phyloP scores from a whole-genome alignment of 2,113 vertebrate genomes.

The Acrocephalus arundinaceus region DNA sequence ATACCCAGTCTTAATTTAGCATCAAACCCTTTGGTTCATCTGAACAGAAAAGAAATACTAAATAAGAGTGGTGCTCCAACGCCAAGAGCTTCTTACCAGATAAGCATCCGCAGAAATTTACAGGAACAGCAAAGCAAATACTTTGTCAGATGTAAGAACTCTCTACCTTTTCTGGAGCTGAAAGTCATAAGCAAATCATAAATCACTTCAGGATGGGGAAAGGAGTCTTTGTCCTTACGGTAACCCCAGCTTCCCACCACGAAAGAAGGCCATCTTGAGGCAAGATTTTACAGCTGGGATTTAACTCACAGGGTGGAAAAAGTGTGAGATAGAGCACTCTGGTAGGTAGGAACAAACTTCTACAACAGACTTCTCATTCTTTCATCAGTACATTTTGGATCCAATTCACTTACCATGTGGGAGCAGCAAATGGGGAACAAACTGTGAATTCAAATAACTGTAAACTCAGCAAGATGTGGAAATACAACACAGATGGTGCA shows the following conservation, averaged over 20 bases:
- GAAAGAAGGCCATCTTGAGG: neutral
- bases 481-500: conserved; percentile 63
- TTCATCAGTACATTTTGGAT: conserved; percentile 56
- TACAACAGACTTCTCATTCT: conserved; percentile 42
- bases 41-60: neutral
- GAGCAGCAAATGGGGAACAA: conserved; percentile 63
- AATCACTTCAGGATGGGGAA: conserved; percentile 9
- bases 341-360: conserved; percentile 42
- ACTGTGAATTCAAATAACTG: conserved; percentile 65
- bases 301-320: conserved; percentile 1
- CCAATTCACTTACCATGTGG: conserved; percentile 66
- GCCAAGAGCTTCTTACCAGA: neutral
- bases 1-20: neutral
- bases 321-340: neutral
- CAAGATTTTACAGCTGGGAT: conserved; percentile 33
- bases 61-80: neutral
- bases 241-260: conserved; percentile 26
- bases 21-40: neutral
- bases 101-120: neutral
- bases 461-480: conserved; percentile 67
- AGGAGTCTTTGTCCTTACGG: neutral
- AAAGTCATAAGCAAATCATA: neutral
- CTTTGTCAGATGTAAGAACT: neutral
- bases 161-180: neutral
- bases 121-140: neutral